Conservation (phyloP, 1,140 invertebrate genomes). For the Drosophila arizonae region DNA sequence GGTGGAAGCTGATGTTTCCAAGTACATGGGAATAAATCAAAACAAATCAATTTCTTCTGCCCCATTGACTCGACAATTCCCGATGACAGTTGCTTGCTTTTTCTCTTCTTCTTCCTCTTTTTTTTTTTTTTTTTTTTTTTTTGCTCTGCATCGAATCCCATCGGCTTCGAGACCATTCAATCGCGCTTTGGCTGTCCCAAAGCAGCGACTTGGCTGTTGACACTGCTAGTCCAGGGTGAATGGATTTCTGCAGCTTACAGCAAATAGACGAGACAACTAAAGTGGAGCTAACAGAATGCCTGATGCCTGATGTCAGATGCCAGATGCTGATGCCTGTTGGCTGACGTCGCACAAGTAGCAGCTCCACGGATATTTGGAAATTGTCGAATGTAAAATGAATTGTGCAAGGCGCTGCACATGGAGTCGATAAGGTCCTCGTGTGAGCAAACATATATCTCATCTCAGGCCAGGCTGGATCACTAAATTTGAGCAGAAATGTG, state of each 20-base stretch:
- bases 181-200: slow-evolving; percentile 21
- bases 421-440: not conserved
- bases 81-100: slow-evolving; percentile 51
- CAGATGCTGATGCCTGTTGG: not conserved
- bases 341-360: not conserved
- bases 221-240: slow-evolving; percentile 6
- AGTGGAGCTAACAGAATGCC: slow-evolving; percentile 48
- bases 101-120: not conserved
- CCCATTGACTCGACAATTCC: slow-evolving; percentile 53
- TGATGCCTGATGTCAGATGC: not conserved
- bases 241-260: slow-evolving; percentile 1
- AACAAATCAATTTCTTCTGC: slow-evolving; percentile 66
- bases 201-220: slow-evolving; percentile 23
- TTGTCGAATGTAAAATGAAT: slow-evolving; percentile 30
- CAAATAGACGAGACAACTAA: slow-evolving; percentile 54
- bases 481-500: not conserved
- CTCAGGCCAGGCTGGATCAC: not conserved
- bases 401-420: slow-evolving; percentile 8
- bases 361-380: slow-evolving; percentile 22
- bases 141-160: slow-evolving; percentile 5
- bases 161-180: slow-evolving; percentile 16
- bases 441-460: not conserved
- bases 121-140: not conserved
- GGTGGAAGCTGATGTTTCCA: not conserved
- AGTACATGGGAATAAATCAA: slow-evolving; percentile 57